phyloP scores from a whole-genome alignment of 2,113 vertebrate genomes.

The Thinocorus orbignyianus region DNA sequence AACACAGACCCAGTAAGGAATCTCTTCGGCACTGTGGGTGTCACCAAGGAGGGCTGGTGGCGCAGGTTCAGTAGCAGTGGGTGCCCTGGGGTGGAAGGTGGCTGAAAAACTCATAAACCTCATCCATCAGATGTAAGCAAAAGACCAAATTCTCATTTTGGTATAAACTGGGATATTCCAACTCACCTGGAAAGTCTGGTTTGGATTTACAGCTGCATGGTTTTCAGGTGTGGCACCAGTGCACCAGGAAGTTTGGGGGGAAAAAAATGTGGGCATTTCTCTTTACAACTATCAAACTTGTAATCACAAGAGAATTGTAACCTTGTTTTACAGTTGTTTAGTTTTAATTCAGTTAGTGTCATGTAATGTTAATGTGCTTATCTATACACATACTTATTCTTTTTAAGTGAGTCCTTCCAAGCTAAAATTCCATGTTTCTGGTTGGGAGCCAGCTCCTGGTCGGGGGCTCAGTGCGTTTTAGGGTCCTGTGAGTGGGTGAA shows the following conservation, averaged over 20 bases:
- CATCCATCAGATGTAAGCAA: neutral
- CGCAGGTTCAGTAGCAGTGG: neutral
- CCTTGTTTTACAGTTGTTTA: neutral
- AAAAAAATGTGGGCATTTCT: neutral
- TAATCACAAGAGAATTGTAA: neutral
- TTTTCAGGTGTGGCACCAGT: neutral
- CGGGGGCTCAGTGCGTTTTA: neutral
- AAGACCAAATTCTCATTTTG: neutral
- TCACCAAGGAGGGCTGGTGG: neutral
- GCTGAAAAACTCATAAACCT: neutral
- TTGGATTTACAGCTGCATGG: neutral
- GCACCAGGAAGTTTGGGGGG: neutral
- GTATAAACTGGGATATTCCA: neutral
- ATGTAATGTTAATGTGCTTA: neutral
- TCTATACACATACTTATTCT: neutral
- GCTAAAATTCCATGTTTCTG: neutral
- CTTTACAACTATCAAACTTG: neutral
- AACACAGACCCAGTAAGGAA: conserved; percentile 81
- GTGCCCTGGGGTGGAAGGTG: neutral
- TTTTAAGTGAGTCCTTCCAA: neutral
- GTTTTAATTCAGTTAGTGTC: neutral
- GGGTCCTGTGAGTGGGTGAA: neutral
- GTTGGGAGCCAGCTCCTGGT: neutral
- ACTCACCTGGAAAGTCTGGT: neutral
- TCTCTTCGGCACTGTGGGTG: neutral